Conservation (phyloP, 2,113 vertebrate genomes). For the Cnemophilus loriae region DNA sequence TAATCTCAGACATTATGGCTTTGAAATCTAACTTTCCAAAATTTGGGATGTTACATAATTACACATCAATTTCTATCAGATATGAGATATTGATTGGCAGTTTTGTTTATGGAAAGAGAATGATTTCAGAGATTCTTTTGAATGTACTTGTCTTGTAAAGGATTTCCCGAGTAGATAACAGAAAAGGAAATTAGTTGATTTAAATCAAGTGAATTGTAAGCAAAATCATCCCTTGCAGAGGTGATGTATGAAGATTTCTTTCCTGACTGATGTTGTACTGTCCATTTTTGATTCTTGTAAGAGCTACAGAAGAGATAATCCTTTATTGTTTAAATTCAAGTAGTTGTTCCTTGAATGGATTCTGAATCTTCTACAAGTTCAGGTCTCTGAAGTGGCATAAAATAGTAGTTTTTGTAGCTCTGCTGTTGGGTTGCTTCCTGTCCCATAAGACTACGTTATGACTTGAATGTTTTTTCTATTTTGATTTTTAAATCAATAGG, state of each 20-base stretch:
- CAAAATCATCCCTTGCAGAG: neutral
- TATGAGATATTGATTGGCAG: neutral
- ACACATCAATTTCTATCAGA: neutral
- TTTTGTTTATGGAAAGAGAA: neutral
- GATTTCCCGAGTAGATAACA: neutral
- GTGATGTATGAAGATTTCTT: neutral
- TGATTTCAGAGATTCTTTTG: neutral
- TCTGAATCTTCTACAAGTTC: neutral
- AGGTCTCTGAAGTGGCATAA: neutral
- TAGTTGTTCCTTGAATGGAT: neutral
- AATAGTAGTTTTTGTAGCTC: neutral
- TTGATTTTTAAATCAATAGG: neutral
- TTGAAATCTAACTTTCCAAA: neutral
- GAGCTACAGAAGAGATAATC: neutral
- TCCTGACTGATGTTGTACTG: neutral
- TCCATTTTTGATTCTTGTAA: neutral
- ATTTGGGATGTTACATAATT: neutral
- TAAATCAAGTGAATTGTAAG: neutral
- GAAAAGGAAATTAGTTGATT: neutral
- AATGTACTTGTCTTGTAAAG: neutral
- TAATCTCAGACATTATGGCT: neutral
- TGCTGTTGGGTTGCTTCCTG: neutral
- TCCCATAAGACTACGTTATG: neutral
- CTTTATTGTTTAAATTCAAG: neutral
- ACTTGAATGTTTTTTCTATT: neutral